Conservation (phyloP, 2,113 vertebrate genomes). For the Nanorana parkeri region DNA sequence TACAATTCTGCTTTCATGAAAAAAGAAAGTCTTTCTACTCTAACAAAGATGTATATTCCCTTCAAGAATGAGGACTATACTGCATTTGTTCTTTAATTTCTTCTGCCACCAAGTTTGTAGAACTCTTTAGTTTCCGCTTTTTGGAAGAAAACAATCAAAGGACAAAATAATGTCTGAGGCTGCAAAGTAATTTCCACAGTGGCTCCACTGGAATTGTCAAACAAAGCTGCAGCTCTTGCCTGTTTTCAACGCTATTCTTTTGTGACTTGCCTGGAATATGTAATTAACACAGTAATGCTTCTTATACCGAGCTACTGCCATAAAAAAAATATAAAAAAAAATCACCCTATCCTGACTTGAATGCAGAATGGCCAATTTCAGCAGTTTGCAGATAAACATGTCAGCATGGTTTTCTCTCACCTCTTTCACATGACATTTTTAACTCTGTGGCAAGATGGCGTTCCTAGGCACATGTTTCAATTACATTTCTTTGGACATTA, state of each 20-base stretch:
- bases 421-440: background rate
- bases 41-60: too few species aligned
- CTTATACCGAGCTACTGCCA: constrained; percentile 19
- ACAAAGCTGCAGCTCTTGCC: constrained; percentile 41
- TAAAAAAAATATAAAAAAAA: background rate
- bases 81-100: background rate
- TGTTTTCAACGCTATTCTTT: constrained; percentile 31
- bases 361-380: constrained; percentile 17
- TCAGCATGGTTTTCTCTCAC: background rate
- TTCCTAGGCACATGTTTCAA: background rate
- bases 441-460: background rate
- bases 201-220: constrained; percentile 16
- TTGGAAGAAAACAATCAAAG: constrained; percentile 16
- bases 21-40: too few species aligned
- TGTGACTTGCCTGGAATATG: constrained; percentile 55
- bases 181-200: constrained; percentile 40
- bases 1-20: too few species aligned
- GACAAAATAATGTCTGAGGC: constrained; percentile 14
- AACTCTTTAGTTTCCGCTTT: constrained; percentile 14
- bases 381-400: background rate
- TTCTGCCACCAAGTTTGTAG: constrained; percentile 1
- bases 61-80: background rate
- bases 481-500: constrained; percentile 16
- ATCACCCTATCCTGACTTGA: constrained; percentile 27
- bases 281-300: constrained; percentile 46